Evolutionary conservation across 2,888 invertebrate species (phyloP).

Genomic region (Lasioglossum calceatum): DNA sequence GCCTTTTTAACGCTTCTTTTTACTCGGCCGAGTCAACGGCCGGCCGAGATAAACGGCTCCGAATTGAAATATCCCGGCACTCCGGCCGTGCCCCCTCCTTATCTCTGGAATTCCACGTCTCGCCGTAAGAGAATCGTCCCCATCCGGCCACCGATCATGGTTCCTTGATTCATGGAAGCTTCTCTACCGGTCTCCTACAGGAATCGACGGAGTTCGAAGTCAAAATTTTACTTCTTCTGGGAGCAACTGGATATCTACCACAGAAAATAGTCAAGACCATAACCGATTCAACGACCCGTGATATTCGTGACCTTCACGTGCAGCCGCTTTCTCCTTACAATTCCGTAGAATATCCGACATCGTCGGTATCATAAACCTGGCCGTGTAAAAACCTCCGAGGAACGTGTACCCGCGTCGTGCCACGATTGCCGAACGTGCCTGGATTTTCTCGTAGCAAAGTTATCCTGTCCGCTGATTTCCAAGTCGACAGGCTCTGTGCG

Average conservation of each 20-base stretch:
- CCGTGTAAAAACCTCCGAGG: neutral
- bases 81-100: conserved; percentile 57
- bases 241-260: neutral
- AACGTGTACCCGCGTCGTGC: neutral
- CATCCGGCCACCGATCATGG: neutral
- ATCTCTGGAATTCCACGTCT: conserved; percentile 75
- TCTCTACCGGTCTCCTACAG: too few species aligned
- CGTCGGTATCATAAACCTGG: neutral
- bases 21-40: conserved; percentile 57
- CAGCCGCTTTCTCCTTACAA: conserved; percentile 19
- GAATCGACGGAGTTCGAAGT: too few species aligned
- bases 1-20: conserved; percentile 62
- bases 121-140: conserved; percentile 69
- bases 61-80: conserved; percentile 74
- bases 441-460: neutral
- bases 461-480: neutral
- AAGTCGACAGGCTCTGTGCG: neutral
- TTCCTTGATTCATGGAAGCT: too few species aligned
- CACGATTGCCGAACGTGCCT: conserved; percentile 1
- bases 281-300: neutral
- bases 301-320: conserved; percentile 22
- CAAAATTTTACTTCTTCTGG: neutral
- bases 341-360: neutral
- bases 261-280: neutral
- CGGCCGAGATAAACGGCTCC: conserved; percentile 67